Evolutionary conservation across 2,113 vertebrate species (phyloP).

Genomic region (Caloenas nicobarica): DNA sequence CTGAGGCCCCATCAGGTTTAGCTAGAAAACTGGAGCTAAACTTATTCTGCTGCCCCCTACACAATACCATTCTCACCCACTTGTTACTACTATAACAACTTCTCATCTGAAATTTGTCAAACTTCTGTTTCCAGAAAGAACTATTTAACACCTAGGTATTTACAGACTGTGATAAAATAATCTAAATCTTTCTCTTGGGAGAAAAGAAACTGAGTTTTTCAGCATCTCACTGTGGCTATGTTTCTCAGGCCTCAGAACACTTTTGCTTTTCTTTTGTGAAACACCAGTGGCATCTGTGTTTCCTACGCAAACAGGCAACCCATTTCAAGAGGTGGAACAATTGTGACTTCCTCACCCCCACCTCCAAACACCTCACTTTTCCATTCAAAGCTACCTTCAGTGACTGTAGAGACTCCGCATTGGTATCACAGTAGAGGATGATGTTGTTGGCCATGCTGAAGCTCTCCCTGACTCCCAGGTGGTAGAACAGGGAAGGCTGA

Average conservation of each 20-base stretch:
- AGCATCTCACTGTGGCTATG: neutral
- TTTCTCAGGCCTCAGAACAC: neutral
- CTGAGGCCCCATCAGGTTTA: neutral
- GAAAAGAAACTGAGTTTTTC: neutral
- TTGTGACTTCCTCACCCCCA: neutral
- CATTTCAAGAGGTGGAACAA: neutral
- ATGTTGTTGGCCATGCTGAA: constrained; percentile 99
- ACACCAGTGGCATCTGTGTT: neutral
- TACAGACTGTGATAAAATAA: neutral
- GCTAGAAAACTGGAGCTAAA: neutral
- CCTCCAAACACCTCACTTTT: neutral
- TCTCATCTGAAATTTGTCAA: neutral
- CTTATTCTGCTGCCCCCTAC: neutral
- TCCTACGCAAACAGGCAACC: neutral
- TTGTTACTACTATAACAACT: neutral
- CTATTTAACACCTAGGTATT: neutral
- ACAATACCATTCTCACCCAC: neutral
- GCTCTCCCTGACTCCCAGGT: constrained; percentile 95
- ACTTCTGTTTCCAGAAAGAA: neutral
- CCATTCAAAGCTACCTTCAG: constrained; percentile 83
- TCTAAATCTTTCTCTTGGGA: neutral
- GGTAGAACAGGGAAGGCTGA: constrained; percentile 97
- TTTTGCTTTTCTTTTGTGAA: neutral
- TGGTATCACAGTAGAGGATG: constrained; percentile 95
- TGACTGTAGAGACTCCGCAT: constrained; percentile 90